Percentiles rank a stretch among this genome's conserved stretches.
Evolutionary conservation across 2,888 invertebrate genomes (phyloP).

Genomic region (Gortyna flavago): DNA sequence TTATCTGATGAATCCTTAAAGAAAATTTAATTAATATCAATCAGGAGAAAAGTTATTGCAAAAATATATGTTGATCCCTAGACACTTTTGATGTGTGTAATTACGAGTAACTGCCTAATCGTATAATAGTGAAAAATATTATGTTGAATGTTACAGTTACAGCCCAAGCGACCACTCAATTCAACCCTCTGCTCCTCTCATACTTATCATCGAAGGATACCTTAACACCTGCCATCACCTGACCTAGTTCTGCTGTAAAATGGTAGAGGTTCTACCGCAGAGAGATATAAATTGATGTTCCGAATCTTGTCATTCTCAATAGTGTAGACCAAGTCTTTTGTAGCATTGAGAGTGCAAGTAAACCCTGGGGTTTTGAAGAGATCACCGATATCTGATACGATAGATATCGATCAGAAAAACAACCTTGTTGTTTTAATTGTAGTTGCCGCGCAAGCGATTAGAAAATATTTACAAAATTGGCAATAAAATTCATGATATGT

Average conservation of each 20-base stretch:
- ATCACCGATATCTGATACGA: constrained; percentile 19
- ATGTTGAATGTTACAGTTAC: not conserved
- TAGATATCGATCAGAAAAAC: constrained; percentile 15
- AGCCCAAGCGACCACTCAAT: not conserved
- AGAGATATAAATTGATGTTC: constrained; percentile 3
- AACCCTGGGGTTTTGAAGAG: not conserved
- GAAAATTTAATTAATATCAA: too few species aligned
- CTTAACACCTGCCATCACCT: not conserved
- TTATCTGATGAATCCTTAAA: too few species aligned
- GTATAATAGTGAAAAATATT: not conserved
- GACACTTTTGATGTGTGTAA: too few species aligned
- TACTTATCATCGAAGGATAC: not conserved
- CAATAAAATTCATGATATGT: not conserved
- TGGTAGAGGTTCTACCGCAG: not conserved
- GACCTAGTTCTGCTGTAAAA: not conserved
- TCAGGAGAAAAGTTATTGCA: too few species aligned
- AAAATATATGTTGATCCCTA: too few species aligned
- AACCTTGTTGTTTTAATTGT: not conserved
- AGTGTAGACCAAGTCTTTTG: not conserved
- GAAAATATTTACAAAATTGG: not conserved
- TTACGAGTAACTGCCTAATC: not conserved
- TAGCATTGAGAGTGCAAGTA: constrained; percentile 8
- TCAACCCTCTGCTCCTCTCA: not conserved
- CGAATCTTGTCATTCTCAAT: constrained; percentile 7
- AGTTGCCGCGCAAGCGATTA: not conserved